phyloP scores from a whole-genome alignment of 2,113 vertebrate species.

The Corvus hawaiiensis region DNA sequence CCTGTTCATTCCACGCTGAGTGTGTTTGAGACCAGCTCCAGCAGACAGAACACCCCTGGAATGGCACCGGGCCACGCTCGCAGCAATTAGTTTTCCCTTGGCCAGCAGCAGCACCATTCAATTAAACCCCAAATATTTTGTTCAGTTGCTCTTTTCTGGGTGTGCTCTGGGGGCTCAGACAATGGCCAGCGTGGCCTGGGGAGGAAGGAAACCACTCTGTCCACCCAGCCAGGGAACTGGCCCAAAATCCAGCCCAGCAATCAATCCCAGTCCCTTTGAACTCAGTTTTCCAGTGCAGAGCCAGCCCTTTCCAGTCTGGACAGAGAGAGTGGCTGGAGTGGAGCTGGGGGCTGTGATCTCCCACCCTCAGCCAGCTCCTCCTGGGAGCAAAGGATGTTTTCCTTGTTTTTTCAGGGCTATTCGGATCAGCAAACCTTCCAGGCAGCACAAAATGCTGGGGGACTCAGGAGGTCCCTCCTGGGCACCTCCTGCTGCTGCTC shows the following conservation, averaged over 20 bases:
- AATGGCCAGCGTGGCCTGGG: neutral
- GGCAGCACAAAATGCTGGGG: neutral
- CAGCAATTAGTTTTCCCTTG: neutral
- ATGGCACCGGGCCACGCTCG: neutral
- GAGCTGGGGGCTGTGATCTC: neutral
- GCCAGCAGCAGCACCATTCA: neutral
- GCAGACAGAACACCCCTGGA: neutral
- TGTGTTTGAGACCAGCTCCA: neutral
- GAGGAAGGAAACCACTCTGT: conserved; percentile 48
- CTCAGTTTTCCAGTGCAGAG: neutral
- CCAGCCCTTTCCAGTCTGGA: neutral
- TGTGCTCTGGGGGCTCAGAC: conserved; percentile 15
- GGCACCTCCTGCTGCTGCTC: neutral
- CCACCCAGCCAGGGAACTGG: conserved; percentile 9
- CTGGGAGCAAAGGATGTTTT: neutral
- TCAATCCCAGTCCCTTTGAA: conserved; percentile 1
- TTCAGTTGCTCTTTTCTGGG: conserved; percentile 4
- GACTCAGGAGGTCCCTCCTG: neutral
- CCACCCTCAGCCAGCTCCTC: neutral
- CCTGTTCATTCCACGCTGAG: neutral
- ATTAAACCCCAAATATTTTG: conserved; percentile 25
- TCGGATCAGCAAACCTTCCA: neutral
- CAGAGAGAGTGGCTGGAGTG: neutral
- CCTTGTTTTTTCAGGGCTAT: neutral
- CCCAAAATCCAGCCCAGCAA: conserved; percentile 24